Conservation (phyloP, 2,113 vertebrate genomes). For the Oncorhynchus tshawytscha region DNA sequence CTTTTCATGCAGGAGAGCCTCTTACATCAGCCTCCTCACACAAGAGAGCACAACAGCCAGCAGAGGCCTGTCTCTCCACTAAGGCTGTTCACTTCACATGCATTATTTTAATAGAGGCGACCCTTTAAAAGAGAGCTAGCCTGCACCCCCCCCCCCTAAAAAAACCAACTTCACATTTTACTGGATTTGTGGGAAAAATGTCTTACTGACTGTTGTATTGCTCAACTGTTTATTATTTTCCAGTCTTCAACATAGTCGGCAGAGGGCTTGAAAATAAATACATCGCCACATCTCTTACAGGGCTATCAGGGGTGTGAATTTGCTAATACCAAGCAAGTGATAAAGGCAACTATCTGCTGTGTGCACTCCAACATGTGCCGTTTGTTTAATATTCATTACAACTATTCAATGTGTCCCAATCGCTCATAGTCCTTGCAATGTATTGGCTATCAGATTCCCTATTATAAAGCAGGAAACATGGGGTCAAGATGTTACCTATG, state of each 20-base stretch:
- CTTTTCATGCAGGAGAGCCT: slow-evolving; percentile 70
- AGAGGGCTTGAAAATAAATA: slow-evolving; percentile 33
- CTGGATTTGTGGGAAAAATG: background rate
- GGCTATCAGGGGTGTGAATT: background rate
- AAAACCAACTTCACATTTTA: background rate
- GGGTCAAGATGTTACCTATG: slow-evolving; percentile 14
- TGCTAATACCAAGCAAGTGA: slow-evolving; percentile 30
- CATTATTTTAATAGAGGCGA: slow-evolving; percentile 24
- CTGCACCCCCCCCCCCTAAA: background rate
- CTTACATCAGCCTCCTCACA: slow-evolving; percentile 71
- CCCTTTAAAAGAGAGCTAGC: background rate
- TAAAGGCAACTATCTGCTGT: slow-evolving; percentile 14
- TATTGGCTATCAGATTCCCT: background rate
- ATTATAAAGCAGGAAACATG: background rate
- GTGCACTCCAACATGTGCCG: slow-evolving; percentile 15
- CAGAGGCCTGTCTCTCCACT: slow-evolving; percentile 46
- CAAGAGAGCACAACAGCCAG: slow-evolving; percentile 53
- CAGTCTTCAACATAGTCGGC: background rate
- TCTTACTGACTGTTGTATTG: background rate
- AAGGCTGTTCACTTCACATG: slow-evolving; percentile 25
- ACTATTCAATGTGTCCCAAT: slow-evolving; percentile 5
- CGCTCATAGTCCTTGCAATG: slow-evolving; percentile 16
- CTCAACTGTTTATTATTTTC: no score
- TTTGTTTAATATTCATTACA: no score
- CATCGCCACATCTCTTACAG: background rate